A percentile compares a stretch with the other conserved stretches of the same genome.
phyloP scores from a whole-genome alignment of 2,797 vertebrate species.

The Xenopus petersii region DNA sequence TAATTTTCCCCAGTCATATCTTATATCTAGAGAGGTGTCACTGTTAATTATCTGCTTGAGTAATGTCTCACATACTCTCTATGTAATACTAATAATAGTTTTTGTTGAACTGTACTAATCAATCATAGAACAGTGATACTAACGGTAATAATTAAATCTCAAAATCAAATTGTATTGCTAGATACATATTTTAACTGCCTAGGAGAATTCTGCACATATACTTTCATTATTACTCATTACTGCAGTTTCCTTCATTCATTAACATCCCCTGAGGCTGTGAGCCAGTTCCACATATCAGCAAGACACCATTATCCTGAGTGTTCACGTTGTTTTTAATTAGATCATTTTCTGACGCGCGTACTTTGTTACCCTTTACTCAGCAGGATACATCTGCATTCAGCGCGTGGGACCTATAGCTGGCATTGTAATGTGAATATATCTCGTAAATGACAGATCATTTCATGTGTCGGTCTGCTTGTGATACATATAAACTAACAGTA shows the following conservation, averaged over 20 bases:
- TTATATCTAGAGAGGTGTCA: background rate
- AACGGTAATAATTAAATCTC: background rate
- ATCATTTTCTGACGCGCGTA: background rate
- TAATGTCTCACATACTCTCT: background rate
- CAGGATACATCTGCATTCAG: background rate
- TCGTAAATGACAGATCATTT: background rate
- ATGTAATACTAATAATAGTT: background rate
- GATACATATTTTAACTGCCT: background rate
- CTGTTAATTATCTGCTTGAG: background rate
- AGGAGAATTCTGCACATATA: background rate
- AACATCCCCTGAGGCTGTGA: background rate
- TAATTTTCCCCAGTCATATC: background rate
- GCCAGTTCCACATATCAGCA: background rate
- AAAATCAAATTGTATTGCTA: background rate
- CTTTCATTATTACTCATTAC: conserved; percentile 2
- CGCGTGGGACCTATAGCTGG: background rate
- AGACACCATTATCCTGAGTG: background rate
- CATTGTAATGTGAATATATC: background rate
- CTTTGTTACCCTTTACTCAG: background rate
- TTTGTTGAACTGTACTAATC: background rate
- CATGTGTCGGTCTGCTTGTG: background rate
- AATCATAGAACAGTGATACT: background rate
- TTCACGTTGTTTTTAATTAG: conserved; percentile 20
- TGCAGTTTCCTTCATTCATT: background rate
- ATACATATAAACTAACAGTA: too few relatives aligned